Evolutionary conservation across 2,888 invertebrate genomes (phyloP).

Genomic region (Ophion ellenae): DNA sequence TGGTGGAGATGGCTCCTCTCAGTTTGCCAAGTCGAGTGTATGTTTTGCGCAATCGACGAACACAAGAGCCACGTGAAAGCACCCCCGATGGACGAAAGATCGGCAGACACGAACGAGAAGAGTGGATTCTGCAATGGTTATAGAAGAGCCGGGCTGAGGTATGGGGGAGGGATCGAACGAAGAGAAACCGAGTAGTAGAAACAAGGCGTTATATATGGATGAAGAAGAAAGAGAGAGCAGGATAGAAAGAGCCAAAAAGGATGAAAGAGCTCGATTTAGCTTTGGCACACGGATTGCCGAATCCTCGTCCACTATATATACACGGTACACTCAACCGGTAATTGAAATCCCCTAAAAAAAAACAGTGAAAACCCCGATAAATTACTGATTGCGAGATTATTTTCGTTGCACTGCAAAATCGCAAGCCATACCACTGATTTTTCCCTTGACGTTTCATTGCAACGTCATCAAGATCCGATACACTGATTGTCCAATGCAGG

Average conservation of each 20-base stretch:
- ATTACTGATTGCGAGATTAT: conserved; percentile 72
- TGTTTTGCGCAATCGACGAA: conserved; percentile 60
- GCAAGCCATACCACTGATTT: not conserved
- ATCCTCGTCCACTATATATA: conserved; percentile 55
- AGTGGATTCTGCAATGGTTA: conserved; percentile 34
- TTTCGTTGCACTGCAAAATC: conserved; percentile 70
- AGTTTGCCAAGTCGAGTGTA: conserved; percentile 65
- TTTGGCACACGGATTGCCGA: conserved; percentile 71
- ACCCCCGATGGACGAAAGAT: conserved; percentile 34
- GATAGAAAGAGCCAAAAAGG: conserved; percentile 33
- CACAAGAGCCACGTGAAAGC: conserved; percentile 46
- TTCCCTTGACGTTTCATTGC: not conserved
- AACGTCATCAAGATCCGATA: not conserved
- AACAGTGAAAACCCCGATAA: conserved; percentile 72
- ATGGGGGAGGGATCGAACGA: conserved; percentile 43
- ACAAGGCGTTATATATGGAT: conserved; percentile 42
- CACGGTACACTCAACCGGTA: conserved; percentile 73
- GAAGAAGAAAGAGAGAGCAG: conserved; percentile 39
- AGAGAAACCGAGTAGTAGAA: conserved; percentile 45
- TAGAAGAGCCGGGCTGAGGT: conserved; percentile 16
- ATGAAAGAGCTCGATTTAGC: conserved; percentile 73
- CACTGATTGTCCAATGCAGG: not conserved
- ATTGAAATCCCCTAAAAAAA: conserved; percentile 76
- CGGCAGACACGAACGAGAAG: conserved; percentile 31
- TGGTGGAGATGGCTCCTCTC: conserved; percentile 44